Percentiles rank a stretch among this genome's conserved stretches.
Conservation (phyloP, 2,113 vertebrate species). For the Cervus canadensis region DNA sequence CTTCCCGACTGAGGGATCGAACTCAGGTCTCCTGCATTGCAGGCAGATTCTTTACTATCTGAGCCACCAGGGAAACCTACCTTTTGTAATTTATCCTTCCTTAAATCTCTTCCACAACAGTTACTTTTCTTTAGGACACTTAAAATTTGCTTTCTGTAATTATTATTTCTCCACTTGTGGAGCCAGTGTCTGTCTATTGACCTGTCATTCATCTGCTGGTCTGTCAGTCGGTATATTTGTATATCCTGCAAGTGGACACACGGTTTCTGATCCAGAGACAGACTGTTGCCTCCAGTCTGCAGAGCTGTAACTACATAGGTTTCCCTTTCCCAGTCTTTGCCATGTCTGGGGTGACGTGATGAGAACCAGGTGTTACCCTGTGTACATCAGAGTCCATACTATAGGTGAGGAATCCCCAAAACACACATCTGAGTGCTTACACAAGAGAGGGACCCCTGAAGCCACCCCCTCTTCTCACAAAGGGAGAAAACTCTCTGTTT, state of each 20-base stretch:
- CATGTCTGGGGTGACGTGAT: rapidly evolving
- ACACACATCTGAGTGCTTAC: rapidly evolving
- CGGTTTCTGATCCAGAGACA: not conserved
- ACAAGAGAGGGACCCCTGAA: rapidly evolving
- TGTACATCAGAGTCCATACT: rapidly evolving
- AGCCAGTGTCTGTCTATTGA: rapidly evolving
- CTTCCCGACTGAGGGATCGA: rapidly evolving
- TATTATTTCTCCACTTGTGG: not conserved
- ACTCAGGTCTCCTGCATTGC: not conserved
- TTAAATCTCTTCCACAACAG: not conserved
- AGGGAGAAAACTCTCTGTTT: too few relatives aligned
- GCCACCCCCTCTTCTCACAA: not conserved
- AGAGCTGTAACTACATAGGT: rapidly evolving
- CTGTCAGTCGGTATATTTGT: rapidly evolving
- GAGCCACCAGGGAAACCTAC: not conserved
- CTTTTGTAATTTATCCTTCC: not conserved
- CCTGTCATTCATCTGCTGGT: rapidly evolving
- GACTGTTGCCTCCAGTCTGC: rapidly evolving
- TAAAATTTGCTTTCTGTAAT: not conserved
- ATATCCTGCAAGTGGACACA: not conserved
- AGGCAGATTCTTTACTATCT: not conserved
- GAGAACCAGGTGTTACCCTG: too few relatives aligned
- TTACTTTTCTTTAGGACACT: not conserved
- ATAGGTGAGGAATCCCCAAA: not conserved
- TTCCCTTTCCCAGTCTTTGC: not conserved